Base-by-base conservation (phyloP, 2,113 vertebrate genomes). In the Mormyrus lacerda region DNA sequence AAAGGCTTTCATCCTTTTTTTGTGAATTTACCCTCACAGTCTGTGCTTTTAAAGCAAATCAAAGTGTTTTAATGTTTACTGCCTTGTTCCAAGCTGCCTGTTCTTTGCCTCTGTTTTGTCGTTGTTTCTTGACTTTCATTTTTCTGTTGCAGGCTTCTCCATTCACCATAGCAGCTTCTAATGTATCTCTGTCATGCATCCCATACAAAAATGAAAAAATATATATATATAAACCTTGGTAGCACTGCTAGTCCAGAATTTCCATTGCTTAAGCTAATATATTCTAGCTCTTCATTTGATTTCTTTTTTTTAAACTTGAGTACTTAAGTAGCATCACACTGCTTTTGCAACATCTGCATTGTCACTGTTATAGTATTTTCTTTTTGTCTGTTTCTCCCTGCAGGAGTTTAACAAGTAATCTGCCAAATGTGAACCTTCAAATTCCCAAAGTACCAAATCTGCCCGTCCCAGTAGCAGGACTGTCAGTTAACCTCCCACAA, bases 371-470 rank as follows among this genome's bases (percentile, higher is more conserved):
- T 97, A 97, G 97, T 97, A 98, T 98, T 97, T 98, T 96, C 95
- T 98, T 99, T 99, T 97, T 99, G 98, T 99, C 98, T 99, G 98
- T 99, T 97, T 98, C 97, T 98, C 99, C 85, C 98, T 97, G 96
- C 98, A 99, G 98, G 98, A 99, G 98, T 99, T 99, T 99, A 99
- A 99, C 98, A 97, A 99, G 98, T 99, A 99, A 99, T 98, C 98
- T 99, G 97, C 98, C 98, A 97, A 99, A 99, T 99, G 98, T 99
- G 97, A 99, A 99, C 96, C 98, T 99, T 96, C 95, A 96, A 96
- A 96, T 96, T 96, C 98, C 98, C 96, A 99, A 99, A 99, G 98
- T 99, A 97, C 98, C 98, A 98, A 99, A 99, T 96, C 98, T 99
- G 95, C 98, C 96, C 92, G 96, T 96, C 93, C 95, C 95, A 96